Conservation (phyloP, 2,797 vertebrate species). For the Choloepus didactylus region DNA sequence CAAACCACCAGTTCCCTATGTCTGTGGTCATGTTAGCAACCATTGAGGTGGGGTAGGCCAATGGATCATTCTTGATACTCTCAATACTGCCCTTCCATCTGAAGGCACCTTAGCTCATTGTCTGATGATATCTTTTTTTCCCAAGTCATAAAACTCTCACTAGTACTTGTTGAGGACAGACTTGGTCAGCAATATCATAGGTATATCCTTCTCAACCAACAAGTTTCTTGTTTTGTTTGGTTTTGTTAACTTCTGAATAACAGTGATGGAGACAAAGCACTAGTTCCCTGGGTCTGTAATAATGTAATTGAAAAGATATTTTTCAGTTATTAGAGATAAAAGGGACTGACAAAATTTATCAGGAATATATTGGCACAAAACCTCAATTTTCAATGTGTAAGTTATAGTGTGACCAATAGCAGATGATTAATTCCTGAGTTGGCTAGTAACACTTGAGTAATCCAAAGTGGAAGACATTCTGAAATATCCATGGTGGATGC, state of each 20-base stretch:
- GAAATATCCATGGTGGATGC: background rate
- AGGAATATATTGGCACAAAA: conserved; percentile 53
- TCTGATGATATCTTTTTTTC: background rate
- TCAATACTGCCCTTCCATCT: background rate
- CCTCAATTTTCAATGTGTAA: conserved; percentile 31
- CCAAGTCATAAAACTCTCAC: background rate
- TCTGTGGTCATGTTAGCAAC: too few relatives aligned
- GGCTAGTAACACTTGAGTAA: conserved; percentile 37
- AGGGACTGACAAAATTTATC: conserved; percentile 15
- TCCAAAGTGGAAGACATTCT: conserved; percentile 51
- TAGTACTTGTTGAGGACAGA: background rate
- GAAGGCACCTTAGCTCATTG: background rate
- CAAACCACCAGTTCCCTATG: too few relatives aligned
- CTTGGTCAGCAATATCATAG: background rate
- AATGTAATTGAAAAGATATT: conserved; percentile 50
- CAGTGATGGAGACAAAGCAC: background rate
- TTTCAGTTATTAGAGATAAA: conserved; percentile 56
- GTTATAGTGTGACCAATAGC: conserved; percentile 18
- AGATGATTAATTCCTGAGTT: conserved; percentile 31
- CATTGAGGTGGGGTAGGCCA: too few relatives aligned
- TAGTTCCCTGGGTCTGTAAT: background rate
- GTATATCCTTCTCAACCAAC: background rate
- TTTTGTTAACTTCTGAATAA: background rate
- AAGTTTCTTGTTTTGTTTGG: background rate
- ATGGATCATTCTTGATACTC: background rate